Conservation (phyloP, 2,888 invertebrate genomes). For the Parasteatoda lunata region DNA sequence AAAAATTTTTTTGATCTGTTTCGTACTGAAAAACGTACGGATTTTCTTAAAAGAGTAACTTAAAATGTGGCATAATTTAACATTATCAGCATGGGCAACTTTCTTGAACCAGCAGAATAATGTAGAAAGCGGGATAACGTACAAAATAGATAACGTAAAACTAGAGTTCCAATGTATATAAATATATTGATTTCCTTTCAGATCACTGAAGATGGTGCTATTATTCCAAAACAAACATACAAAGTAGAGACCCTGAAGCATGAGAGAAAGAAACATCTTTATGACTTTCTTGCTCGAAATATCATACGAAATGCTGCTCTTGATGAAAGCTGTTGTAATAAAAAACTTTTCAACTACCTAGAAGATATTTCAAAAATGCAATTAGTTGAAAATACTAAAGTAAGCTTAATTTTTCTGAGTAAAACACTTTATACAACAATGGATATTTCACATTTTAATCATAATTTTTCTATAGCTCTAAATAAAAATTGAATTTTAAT, state of each 20-base stretch:
- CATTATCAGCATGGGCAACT: too few relatives aligned
- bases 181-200: conserved; percentile 4
- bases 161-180: background rate
- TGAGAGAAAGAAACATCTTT: conserved; percentile 54
- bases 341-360: conserved; percentile 50
- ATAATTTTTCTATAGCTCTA: too few relatives aligned
- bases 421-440: too few relatives aligned
- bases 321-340: conserved; percentile 48
- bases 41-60: too few relatives aligned
- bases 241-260: conserved; percentile 35
- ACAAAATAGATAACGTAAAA: too few relatives aligned
- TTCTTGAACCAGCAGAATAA: too few relatives aligned
- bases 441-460: too few relatives aligned
- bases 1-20: too few relatives aligned
- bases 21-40: too few relatives aligned
- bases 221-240: conserved; percentile 53
- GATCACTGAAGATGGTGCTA: conserved; percentile 51
- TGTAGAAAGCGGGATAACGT: too few relatives aligned
- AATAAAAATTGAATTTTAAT: too few relatives aligned
- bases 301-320: conserved; percentile 62
- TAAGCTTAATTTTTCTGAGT: background rate
- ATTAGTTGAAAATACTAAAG: conserved; percentile 56
- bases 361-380: conserved; percentile 60
- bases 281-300: conserved; percentile 57
- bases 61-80: too few relatives aligned